Evolutionary conservation across 2,113 vertebrate genomes (phyloP).

Genomic region (Protobothrops mucrosquamatus): DNA sequence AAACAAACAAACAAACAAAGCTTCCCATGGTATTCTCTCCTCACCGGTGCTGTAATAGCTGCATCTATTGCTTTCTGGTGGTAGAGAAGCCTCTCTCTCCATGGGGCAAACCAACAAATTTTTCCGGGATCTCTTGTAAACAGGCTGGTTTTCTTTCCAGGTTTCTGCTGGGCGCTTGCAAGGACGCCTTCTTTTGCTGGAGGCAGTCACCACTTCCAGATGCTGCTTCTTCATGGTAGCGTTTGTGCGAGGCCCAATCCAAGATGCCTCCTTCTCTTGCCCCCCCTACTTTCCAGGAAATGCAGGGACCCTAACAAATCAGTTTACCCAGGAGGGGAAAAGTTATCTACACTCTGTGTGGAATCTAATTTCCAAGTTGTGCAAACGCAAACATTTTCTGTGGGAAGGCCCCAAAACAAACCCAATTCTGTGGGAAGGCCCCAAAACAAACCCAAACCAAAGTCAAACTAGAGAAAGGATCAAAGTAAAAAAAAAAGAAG

Average conservation of each 20-base stretch:
- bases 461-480: background rate
- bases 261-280: background rate
- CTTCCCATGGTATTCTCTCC: background rate
- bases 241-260: background rate
- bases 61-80: background rate
- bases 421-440: background rate
- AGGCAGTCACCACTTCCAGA: background rate
- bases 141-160: background rate
- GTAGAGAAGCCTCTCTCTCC: background rate
- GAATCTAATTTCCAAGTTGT: background rate
- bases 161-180: background rate
- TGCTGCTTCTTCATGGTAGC: background rate
- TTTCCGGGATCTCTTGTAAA: background rate
- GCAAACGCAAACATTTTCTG: background rate
- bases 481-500: background rate
- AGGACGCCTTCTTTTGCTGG: accelerated
- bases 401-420: background rate
- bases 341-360: background rate
- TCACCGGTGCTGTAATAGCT: background rate
- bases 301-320: too few relatives aligned
- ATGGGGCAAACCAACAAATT: background rate
- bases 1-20: too few relatives aligned
- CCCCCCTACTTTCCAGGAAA: background rate
- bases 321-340: background rate
- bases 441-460: too few relatives aligned